These are phyloP conservation scores for Helarctos malayanus DNA, from an alignment of 2,797 vertebrate genomes.

Conservation along the genomic window DNA sequence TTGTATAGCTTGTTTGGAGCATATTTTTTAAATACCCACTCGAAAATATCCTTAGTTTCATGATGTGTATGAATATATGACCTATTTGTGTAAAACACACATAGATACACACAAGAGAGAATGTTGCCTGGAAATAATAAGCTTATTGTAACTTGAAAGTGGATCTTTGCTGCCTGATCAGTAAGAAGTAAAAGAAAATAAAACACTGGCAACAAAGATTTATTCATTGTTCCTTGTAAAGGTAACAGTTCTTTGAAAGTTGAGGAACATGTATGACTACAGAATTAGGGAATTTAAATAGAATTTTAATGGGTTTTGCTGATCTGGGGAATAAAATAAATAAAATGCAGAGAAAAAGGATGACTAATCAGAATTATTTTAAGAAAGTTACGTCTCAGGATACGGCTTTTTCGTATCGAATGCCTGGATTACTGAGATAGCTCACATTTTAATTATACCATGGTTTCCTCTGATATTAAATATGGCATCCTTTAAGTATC, in stretches of 20 bases:
- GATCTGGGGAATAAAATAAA: neutral
- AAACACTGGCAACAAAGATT: neutral
- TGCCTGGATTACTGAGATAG: neutral
- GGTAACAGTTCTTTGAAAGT: neutral
- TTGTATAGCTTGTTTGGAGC: conserved; percentile 11
- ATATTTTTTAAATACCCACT: neutral
- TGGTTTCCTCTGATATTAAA: neutral
- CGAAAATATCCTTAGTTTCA: neutral
- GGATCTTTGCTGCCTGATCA: neutral
- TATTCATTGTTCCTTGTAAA: conserved; percentile 9
- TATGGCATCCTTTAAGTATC: neutral
- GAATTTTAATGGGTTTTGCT: neutral
- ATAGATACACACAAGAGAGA: neutral
- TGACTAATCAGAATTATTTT: neutral
- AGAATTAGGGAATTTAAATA: conserved; percentile 5
- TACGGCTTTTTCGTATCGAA: neutral
- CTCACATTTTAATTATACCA: neutral
- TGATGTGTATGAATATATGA: neutral
- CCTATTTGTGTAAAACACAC: neutral
- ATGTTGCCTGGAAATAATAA: neutral
- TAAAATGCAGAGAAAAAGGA: neutral
- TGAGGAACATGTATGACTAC: neutral
- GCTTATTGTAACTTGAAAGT: neutral
- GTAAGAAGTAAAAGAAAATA: neutral
- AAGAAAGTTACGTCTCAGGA: neutral